Evolutionary conservation across 35 echinoderm and acorn worm genomes (phyloP).

Genomic region (Hemicentrotus pulcherrimus): DNA sequence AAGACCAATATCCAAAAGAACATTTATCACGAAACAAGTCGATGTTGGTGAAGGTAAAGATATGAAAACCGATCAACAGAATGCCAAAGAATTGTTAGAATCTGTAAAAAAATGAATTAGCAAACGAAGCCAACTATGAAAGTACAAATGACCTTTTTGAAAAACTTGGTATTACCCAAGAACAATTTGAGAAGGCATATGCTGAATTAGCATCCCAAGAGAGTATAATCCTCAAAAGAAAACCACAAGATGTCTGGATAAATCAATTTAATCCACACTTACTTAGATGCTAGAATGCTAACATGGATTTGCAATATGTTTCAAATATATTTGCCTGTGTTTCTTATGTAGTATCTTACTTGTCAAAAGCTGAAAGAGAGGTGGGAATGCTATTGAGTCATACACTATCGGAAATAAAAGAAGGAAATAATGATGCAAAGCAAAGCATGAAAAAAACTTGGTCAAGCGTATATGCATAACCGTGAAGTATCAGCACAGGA

Average conservation of each 20-base stretch:
- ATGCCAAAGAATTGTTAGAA: too few relatives aligned
- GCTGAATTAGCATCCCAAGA: slow-evolving; percentile 25
- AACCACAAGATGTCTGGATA: background rate
- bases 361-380: slow-evolving; percentile 67
- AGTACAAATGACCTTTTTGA: background rate
- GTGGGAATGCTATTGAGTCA: slow-evolving; percentile 28
- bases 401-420: slow-evolving; percentile 52
- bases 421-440: too few relatives aligned
- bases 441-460: too few relatives aligned
- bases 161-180: slow-evolving; percentile 45
- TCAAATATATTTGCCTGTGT: slow-evolving; percentile 62
- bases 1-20: slow-evolving; percentile 33
- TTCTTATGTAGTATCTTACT: slow-evolving; percentile 66
- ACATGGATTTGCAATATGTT: slow-evolving; percentile 45
- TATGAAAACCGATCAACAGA: too few relatives aligned
- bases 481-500: slow-evolving; percentile 59
- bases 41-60: background rate
- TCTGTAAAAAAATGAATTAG: too few relatives aligned
- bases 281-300: slow-evolving; percentile 40
- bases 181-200: slow-evolving; percentile 56
- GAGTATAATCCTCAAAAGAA: slow-evolving; percentile 45
- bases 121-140: background rate
- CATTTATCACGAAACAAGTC: too few relatives aligned
- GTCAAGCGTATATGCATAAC: slow-evolving; percentile 50
- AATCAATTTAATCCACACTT: slow-evolving; percentile 7